Evolutionary conservation across 2,888 invertebrate species (phyloP), one percentile per base, ranked within the genome.

Genomic region (Linnaemya tessellans): DNA sequence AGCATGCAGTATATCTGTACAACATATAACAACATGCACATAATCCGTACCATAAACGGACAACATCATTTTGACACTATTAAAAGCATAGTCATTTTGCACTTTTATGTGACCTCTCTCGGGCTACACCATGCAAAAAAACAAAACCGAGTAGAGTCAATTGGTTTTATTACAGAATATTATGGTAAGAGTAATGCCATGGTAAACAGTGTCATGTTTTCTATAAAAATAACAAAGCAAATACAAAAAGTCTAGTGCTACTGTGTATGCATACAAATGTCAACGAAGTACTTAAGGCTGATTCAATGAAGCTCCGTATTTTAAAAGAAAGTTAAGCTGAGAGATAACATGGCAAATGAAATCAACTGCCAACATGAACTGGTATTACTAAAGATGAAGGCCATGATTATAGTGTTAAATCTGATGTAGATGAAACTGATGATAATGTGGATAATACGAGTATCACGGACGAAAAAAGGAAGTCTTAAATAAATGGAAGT

Each of bases 191-290:
- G 8, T 71, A 56, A 41, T 60, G 38, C 35, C 30, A 35, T 51
- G 49, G 60, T 62, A 62, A 73, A 49, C 49, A 71, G 30, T 41
- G 8, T 43, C 58, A 35, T 60, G 20, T 35, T n/a, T 56, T 60
- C 46, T 49, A 9, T 46, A 30, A 46, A n/a, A 13, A 35, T 60
- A 49, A 18, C 68, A 54, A 60, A 46, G 13, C 56, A 65, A 75
- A 56, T 38, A 64, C 18, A 41, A 67, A 38, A 56, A 58, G 15
- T 51, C 25, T n/a, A 25, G 20, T 15, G 15, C 20, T 20, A 70
- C 20, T 67, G 56, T 54, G 56, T 54, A 54, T 51, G 51, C 62
- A 70, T 70, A 70, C 54, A 70, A 79, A 79, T 70, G 62, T 54
- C 79, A 79, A 54, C 62, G 15, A 38, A 60, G 30, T 70, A 64